Percentiles rank a stretch among this genome's conserved stretches.
phyloP scores from a whole-genome alignment of 2,113 vertebrate genomes.

The Sapayoa aenigma region DNA sequence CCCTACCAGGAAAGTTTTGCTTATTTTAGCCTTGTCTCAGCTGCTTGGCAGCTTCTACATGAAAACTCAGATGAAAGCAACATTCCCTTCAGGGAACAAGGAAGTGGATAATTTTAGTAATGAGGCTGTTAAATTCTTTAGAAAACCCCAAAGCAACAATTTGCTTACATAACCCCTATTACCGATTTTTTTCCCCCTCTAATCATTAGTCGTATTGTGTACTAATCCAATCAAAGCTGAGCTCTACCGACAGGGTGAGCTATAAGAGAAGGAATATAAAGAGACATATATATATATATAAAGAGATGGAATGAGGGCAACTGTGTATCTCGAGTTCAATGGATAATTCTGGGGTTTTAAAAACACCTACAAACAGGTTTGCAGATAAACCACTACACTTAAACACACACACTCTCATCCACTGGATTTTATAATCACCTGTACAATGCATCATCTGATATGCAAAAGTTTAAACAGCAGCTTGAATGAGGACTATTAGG shows the following conservation, averaged over 20 bases:
- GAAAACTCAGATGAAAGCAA: background rate
- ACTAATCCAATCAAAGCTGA: background rate
- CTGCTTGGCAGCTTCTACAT: background rate
- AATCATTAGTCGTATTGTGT: background rate
- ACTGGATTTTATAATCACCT: background rate
- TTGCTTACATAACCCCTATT: background rate
- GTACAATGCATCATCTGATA: background rate
- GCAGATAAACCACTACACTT: background rate
- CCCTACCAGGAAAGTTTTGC: background rate
- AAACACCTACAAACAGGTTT: background rate
- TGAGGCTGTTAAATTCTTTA: background rate
- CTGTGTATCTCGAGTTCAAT: background rate
- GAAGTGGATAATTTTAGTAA: background rate
- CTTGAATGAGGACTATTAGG: background rate
- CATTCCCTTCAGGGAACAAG: background rate
- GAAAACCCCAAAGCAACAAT: background rate
- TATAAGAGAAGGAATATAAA: no score
- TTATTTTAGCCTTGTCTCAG: background rate
- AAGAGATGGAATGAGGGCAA: background rate
- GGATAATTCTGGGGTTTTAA: background rate
- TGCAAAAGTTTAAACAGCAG: background rate
- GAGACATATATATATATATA: no score
- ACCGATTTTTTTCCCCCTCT: background rate
- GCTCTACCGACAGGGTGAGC: background rate
- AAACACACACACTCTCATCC: background rate